Evolutionary conservation across 2,797 vertebrate genomes (phyloP).

Genomic region (Odontamblyopus rebecca): DNA sequence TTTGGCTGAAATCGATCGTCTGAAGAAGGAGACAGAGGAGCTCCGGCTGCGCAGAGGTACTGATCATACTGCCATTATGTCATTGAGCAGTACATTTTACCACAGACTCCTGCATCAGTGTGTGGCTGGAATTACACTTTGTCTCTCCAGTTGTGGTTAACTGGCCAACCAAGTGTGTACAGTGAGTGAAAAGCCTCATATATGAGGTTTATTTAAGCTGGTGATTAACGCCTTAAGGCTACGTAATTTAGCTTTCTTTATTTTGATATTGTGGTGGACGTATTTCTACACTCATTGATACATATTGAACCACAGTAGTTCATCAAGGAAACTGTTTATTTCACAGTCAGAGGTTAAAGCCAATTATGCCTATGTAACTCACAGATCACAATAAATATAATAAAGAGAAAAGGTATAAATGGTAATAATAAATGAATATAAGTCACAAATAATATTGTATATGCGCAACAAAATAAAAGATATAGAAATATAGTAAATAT

Average conservation of each 20-base stretch:
- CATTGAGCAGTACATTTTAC: not conserved
- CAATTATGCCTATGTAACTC: no score
- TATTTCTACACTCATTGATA: not conserved
- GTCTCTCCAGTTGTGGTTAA: not conserved
- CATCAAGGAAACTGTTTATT: no score
- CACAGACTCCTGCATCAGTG: not conserved
- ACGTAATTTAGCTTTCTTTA: not conserved
- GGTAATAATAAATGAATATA: no score
- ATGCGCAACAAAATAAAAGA: no score
- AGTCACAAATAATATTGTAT: no score
- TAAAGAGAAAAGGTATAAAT: no score
- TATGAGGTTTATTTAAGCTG: not conserved
- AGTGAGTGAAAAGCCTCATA: no score
- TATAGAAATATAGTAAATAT: no score
- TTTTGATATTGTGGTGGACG: not conserved
- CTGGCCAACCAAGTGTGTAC: not conserved
- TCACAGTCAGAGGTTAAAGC: no score
- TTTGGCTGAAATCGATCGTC: slow-evolving; percentile 87
- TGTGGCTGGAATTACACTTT: not conserved
- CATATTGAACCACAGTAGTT: no score
- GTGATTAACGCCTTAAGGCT: not conserved
- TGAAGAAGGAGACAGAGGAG: slow-evolving; percentile 94
- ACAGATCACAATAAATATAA: no score
- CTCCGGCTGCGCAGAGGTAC: slow-evolving; percentile 92
- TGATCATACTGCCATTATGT: slow-evolving; percentile 10